Conservation (phyloP, 1,140 invertebrate genomes). For the Varroa destructor region DNA sequence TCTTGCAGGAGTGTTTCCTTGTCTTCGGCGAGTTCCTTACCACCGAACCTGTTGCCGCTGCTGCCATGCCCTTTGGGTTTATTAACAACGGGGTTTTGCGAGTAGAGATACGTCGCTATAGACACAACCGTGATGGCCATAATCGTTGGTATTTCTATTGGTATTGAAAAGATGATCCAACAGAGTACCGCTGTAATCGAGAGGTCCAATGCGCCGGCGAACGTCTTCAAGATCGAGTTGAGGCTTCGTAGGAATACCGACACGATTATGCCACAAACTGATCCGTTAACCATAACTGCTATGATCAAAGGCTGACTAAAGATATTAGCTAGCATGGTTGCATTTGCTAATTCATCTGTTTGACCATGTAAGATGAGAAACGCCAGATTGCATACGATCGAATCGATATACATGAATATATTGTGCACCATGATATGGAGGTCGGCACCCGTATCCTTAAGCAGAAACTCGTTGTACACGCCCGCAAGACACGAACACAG, state of each 20-base stretch:
- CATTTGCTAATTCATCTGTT: slow-evolving; percentile 36
- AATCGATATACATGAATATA: slow-evolving; percentile 88
- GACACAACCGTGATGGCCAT: slow-evolving; percentile 68
- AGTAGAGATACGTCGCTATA: slow-evolving; percentile 68
- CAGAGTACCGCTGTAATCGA: slow-evolving; percentile 78
- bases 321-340: slow-evolving; percentile 21
- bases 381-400: slow-evolving; percentile 73
- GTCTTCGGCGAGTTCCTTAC: not conserved
- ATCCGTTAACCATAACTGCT: slow-evolving; percentile 73
- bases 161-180: slow-evolving; percentile 73
- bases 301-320: slow-evolving; percentile 52
- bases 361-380: slow-evolving; percentile 52
- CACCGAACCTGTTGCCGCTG: not conserved
- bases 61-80: not conserved
- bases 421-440: slow-evolving; percentile 87
- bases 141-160: slow-evolving; percentile 66
- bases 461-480: slow-evolving; percentile 87
- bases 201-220: slow-evolving; percentile 82
- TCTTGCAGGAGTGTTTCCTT: not conserved
- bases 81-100: slow-evolving; percentile 65
- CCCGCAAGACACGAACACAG: slow-evolving; percentile 84
- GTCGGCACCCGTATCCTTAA: slow-evolving; percentile 61
- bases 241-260: slow-evolving; percentile 82
- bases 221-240: slow-evolving; percentile 91
- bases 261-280: slow-evolving; percentile 77